Percentiles rank a stretch among this genome's conserved stretches.
Conservation (phyloP, 1,140 invertebrate genomes). For the Drosophila tsacasi region DNA sequence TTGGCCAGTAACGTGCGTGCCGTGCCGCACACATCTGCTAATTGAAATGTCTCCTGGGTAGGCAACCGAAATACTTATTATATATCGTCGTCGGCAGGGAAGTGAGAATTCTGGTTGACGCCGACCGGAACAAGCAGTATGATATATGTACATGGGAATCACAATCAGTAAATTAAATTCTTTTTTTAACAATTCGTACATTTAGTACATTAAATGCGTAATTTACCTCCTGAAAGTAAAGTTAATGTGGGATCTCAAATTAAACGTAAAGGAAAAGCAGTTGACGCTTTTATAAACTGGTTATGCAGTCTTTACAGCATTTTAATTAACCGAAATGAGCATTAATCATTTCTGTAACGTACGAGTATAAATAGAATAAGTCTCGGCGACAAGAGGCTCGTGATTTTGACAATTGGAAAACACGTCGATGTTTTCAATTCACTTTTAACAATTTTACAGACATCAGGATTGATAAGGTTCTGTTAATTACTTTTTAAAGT, state of each 20-base stretch:
- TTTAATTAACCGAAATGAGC: background rate
- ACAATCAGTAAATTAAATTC: background rate
- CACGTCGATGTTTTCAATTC: background rate
- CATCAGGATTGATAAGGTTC: background rate
- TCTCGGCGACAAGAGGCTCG: background rate
- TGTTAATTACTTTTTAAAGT: background rate
- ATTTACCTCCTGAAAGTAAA: constrained; percentile 24
- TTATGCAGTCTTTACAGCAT: constrained; percentile 7
- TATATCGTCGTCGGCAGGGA: background rate
- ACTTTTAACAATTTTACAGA: background rate
- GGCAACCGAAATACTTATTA: constrained; percentile 13
- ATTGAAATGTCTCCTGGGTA: constrained; percentile 38
- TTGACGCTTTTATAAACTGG: constrained; percentile 15
- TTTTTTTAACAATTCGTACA: too few relatives aligned
- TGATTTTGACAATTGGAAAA: background rate
- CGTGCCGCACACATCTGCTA: constrained; percentile 14
- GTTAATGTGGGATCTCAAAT: constrained; percentile 7
- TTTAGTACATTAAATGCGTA: constrained; percentile 2
- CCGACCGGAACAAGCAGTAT: constrained; percentile 22
- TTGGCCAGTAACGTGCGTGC: constrained; percentile 30
- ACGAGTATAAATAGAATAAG: constrained; percentile 7
- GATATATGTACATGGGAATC: constrained; percentile 35
- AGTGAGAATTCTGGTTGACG: constrained; percentile 17
- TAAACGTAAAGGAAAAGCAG: background rate
- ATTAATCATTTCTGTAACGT: constrained; percentile 19